These are phyloP conservation scores for Himalopsyche anomala DNA, from an alignment of 2,888 invertebrate genomes.

Conservation along the genomic window DNA sequence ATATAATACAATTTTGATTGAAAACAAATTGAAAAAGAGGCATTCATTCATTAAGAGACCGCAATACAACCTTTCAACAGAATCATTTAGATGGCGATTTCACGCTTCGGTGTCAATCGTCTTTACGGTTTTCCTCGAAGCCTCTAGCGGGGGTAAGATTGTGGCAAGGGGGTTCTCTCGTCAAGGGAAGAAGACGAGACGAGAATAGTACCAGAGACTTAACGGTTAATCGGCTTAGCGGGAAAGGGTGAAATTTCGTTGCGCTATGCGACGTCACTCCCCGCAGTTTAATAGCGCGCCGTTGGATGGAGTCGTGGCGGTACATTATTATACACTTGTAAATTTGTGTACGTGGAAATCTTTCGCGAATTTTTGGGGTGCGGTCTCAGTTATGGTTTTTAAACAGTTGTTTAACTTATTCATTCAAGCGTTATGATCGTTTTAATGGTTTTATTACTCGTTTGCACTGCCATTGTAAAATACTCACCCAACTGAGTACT, in stretches of 20 bases:
- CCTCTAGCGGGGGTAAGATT: conserved; percentile 26
- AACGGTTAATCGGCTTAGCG: conserved; percentile 66
- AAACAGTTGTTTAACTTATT: conserved; percentile 42
- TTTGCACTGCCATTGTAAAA: background rate
- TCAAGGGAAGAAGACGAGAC: conserved; percentile 62
- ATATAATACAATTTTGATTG: conserved; percentile 55
- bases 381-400: conserved; percentile 53
- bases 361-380: conserved; percentile 51
- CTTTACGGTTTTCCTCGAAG: conserved; percentile 58
- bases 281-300: conserved; percentile 63
- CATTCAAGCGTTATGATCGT: conserved; percentile 35
- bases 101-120: conserved; percentile 64
- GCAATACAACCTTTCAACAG: conserved; percentile 61
- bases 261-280: conserved; percentile 49
- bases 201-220: conserved; percentile 63
- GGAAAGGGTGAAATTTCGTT: conserved; percentile 65
- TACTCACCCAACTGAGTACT: background rate
- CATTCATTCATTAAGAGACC: conserved; percentile 58
- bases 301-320: conserved; percentile 42
- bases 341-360: conserved; percentile 62
- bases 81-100: conserved; percentile 65
- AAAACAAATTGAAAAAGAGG: conserved; percentile 61
- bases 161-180: conserved; percentile 27
- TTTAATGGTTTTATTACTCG: conserved; percentile 42
- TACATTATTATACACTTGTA: conserved; percentile 61